Base-by-base conservation (phyloP, 2,797 vertebrate species). In the Acestrorhynchus altus region DNA sequence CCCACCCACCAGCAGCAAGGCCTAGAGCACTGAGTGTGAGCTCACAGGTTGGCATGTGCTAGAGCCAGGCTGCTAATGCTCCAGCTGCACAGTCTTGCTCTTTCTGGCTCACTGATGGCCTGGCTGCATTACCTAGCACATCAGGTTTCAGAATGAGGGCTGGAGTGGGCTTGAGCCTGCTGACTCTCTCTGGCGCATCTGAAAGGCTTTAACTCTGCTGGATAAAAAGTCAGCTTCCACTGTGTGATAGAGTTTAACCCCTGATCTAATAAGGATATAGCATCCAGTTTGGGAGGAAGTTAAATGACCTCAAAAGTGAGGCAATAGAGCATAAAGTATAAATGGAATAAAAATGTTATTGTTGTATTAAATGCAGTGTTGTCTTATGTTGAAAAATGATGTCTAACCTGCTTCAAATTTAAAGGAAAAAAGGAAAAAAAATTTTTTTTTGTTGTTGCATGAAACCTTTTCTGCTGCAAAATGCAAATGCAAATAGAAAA, bases 41-140 rank as follows among this genome's bases (percentile, higher is more conserved):
- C 67, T 78, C 78, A 81, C 26, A 47, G 78, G 73, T 76, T 82
- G 75, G 74, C 75, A 78, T 84, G 75, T 70, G 68, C 75, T 69
- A 65, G 63, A 73, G 72, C 69, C 72, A 69, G 66, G 57, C 68
- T 81, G 57, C 78, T 78, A 79, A 81, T 83, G 64, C 81, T 78
- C 64, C 72, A 28, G 76, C 76, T 78, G 47, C 65, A 61, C 60
- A 70, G 47, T 3, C 72, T 70, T 42, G 64, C 79, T 81, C 70
- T 61, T 54, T 72, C 64, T 79, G 72, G 73, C 72, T 68, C 22
- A 64, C 57, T 69, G 63, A 51, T 69, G 72, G 80, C 70, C 64
- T 15, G 11, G 54, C 67, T 51, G 59, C 57, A 31, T 72, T 75
- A 54, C 16, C 16, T 22, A 56, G 70, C 42, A 59, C 47, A 54